A percentile compares a stretch with the other conserved stretches of the same genome.
Conservation (phyloP, 2,888 invertebrate genomes). For the Phalera bucephala region DNA sequence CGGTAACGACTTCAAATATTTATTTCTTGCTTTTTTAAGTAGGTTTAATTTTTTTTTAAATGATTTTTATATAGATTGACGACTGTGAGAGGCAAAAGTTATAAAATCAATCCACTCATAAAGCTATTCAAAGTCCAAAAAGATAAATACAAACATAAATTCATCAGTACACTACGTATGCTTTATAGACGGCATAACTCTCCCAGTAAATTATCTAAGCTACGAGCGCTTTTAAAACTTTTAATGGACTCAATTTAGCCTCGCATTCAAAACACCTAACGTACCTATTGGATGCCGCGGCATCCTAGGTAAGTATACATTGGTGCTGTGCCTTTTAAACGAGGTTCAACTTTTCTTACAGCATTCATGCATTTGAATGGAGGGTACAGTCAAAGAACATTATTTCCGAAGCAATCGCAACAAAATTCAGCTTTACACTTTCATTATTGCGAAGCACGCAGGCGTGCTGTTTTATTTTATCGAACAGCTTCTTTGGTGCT, state of each 20-base stretch:
- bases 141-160: conserved; percentile 63
- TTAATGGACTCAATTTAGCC: conserved; percentile 81
- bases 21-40: too few species aligned
- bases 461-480: conserved; percentile 20
- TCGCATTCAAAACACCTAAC: conserved; percentile 76
- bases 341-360: conserved; percentile 41
- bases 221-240: conserved; percentile 79
- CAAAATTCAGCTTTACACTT: conserved; percentile 28
- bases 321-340: conserved; percentile 51
- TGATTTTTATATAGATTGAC: too few species aligned
- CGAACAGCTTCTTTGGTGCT: conserved; percentile 16
- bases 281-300: conserved; percentile 49
- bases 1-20: too few species aligned
- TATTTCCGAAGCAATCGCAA: conserved; percentile 23
- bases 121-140: too few species aligned
- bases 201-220: conserved; percentile 78
- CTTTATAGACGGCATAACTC: conserved; percentile 74
- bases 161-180: conserved; percentile 61
- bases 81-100: too few species aligned
- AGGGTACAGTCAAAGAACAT: conserved; percentile 32
- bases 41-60: too few species aligned
- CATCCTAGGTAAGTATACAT: conserved; percentile 64
- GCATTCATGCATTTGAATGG: conserved; percentile 36
- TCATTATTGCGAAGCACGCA: conserved; percentile 26
- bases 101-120: too few species aligned